Evolutionary conservation across 1,140 invertebrate genomes (phyloP), one percentile per base, ranked within the genome.

Genomic region (Venturia canescens): DNA sequence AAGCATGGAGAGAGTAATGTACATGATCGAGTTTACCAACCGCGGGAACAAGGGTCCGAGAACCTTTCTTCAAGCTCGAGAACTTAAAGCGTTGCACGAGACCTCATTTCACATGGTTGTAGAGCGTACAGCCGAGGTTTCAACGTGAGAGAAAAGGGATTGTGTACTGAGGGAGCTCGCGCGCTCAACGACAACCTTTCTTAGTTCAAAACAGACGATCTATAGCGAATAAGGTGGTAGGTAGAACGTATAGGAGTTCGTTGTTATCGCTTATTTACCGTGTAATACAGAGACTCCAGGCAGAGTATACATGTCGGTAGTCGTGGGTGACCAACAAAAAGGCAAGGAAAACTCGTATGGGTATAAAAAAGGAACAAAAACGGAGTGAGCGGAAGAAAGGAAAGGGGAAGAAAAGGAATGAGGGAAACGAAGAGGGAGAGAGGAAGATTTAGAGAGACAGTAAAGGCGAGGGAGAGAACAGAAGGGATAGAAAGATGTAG

Each of bases 251-350:
- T 13, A 44, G 38, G 67, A 26, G 53, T 57, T 79, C 78, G 80
- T 82, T 77, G 86, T 86, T 87, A 84, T 79, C 83, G 80, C 85
- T 86, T 87, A 86, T 87, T 87, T 87, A 82, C 83, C 50, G 78
- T 60, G 70, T 85, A 83, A 83, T 84, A 77, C 76, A 78, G 83
- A 83, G 81, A 69, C 71, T 84, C 82, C 80, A 67, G 18, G 6
- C 76, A 63, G 57, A 4, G 71, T 7, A 48, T 38, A 67, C 50
- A 57, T 21, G 18, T 23, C 6, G 38, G 11, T 31, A 34, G 18
- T 23, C 13, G 16, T 6, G 23, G 7, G 34, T 26, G 21, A 48
- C 44, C 13, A 69, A 71, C 26, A 67, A 74, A 23, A 57, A 38
- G 27, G 63, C 57, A 38, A 31, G 63, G 38, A 44, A 44, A 78